Base-by-base conservation (phyloP, 2,888 invertebrate species). In the Actias luna region DNA sequence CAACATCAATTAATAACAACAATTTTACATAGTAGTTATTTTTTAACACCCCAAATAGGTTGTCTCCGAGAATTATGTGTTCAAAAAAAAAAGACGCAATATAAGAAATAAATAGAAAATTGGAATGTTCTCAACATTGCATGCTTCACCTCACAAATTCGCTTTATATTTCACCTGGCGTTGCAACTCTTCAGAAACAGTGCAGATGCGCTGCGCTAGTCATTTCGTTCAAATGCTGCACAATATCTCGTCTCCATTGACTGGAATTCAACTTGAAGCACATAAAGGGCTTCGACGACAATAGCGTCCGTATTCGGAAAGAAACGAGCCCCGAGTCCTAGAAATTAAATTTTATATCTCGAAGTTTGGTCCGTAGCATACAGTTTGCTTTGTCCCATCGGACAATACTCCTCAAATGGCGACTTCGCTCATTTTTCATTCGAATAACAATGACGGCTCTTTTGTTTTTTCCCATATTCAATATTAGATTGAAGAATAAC, bases 341-440 rank as follows among this genome's bases (percentile, higher is more conserved):
- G 79, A 87, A 89, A 89, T 88, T 88, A 82, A 87, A 85, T 86
- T 87, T 84, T 83, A 82, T 84, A 82, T 84, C 83, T 80, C 74
- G 80, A 81, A 84, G 83, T 83, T 83, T 72, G 77, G 71, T 76
- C 67, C 73, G 78, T 70, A 71, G 76, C 67, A 73, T 80, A 75
- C 73, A 77, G 74, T 67, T 74, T 75, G 76, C 83, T 85, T 88
- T 87, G 82, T 85, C 74, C 74, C 73, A 67, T 68, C 85, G 84
- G 78, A 89, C 89, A 88, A 89, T 86, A 73, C 79, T 71, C 69
- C 65, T 72, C 78, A 73, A 82, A 82, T 77, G 80, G 79, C 81
- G 77, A 80, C 81, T 82, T 81, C 78, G 80, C 83, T 85, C 85
- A 87, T 89, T 87, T 88, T 88, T 88, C 85, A 84, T 85, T 77